Percentiles rank a stretch among this genome's conserved stretches.
Evolutionary conservation across 2,888 invertebrate genomes (phyloP).

Genomic region (Elmis aenea): DNA sequence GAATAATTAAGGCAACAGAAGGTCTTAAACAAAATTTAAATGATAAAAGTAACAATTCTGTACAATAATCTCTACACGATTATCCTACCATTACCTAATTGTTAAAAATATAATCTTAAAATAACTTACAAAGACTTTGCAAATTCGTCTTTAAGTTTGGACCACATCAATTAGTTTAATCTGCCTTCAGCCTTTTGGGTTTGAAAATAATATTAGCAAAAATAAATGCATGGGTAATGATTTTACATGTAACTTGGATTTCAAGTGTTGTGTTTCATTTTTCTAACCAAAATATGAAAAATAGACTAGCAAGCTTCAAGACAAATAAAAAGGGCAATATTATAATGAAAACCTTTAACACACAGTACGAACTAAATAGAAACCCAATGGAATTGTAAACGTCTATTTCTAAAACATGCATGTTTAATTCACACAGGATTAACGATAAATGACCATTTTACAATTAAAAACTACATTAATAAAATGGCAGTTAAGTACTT

Average conservation of each 20-base stretch:
- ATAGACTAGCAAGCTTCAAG: too few relatives aligned
- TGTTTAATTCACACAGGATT: slow-evolving; percentile 20
- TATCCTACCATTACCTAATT: slow-evolving; percentile 21
- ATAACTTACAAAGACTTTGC: slow-evolving; percentile 28
- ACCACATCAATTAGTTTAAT: slow-evolving; percentile 26
- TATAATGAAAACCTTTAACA: slow-evolving; percentile 2
- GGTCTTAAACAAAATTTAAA: not conserved
- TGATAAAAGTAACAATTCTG: slow-evolving; percentile 19
- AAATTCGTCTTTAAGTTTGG: slow-evolving; percentile 34
- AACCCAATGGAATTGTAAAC: slow-evolving; percentile 18
- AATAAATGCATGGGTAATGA: too few relatives aligned
- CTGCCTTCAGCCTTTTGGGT: slow-evolving; percentile 14
- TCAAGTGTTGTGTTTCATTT: too few relatives aligned
- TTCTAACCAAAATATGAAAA: too few relatives aligned
- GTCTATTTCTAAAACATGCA: slow-evolving; percentile 11
- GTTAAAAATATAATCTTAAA: slow-evolving; percentile 27
- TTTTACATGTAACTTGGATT: too few relatives aligned
- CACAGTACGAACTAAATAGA: slow-evolving; percentile 1
- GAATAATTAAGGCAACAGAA: too few relatives aligned
- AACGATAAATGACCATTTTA: slow-evolving; percentile 26
- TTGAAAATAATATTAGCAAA: too few relatives aligned
- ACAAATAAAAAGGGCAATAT: too few relatives aligned
- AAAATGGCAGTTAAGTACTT: slow-evolving; percentile 16
- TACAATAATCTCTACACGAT: slow-evolving; percentile 18
- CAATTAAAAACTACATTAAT: slow-evolving; percentile 7